Percentiles rank a stretch among this genome's conserved stretches.
Evolutionary conservation across 92 coral and sea anemone genomes (phyloP).

Genomic region (Virgularia gustaviana): DNA sequence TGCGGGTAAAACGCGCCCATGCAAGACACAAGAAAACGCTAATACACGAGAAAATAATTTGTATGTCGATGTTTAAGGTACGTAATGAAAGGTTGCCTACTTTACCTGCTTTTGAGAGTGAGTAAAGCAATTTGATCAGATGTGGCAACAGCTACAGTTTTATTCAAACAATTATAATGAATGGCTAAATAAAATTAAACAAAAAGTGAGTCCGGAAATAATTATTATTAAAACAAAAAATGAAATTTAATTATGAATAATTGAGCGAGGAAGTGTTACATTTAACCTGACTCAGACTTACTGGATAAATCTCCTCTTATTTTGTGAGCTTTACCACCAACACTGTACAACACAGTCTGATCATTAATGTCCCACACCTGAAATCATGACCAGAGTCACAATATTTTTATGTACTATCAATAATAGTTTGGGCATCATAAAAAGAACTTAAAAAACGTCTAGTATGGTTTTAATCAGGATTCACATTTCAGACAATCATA

Average conservation of each 20-base stretch:
- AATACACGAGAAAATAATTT: no score
- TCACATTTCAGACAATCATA: background rate
- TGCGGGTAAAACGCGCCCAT: no score
- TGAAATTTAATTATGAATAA: background rate
- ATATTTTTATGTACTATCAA: no score
- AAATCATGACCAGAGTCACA: background rate
- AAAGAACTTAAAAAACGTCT: background rate
- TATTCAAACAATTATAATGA: slow-evolving; percentile 79
- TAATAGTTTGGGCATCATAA: background rate
- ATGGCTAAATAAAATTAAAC: slow-evolving; percentile 78
- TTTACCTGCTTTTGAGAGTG: slow-evolving; percentile 86
- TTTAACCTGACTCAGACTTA: slow-evolving; percentile 3
- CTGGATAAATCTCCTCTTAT: slow-evolving; percentile 95
- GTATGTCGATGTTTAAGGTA: background rate
- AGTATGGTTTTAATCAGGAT: background rate
- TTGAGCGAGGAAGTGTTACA: background rate
- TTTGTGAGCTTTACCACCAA: slow-evolving; percentile 93
- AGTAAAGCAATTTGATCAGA: slow-evolving; percentile 90
- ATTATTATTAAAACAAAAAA: background rate
- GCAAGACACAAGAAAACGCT: no score
- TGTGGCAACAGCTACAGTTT: slow-evolving; percentile 94
- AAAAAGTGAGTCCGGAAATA: background rate
- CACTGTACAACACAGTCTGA: slow-evolving; percentile 82
- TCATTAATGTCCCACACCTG: slow-evolving; percentile 99
- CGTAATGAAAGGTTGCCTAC: slow-evolving; percentile 12